Conservation (phyloP, 2,888 invertebrate species). For the Phengaris alcon region DNA sequence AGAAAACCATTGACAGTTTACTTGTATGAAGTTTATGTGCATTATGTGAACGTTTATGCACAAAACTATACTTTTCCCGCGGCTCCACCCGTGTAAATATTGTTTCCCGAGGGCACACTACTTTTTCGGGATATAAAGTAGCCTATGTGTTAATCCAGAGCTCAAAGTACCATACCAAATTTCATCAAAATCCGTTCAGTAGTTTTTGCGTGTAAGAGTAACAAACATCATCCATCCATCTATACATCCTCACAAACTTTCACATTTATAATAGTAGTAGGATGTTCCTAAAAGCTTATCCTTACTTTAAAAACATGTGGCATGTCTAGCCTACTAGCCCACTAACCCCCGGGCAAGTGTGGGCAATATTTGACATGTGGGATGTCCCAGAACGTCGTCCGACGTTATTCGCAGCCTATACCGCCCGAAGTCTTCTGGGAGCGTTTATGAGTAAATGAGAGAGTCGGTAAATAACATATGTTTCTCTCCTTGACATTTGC, state of each 20-base stretch:
- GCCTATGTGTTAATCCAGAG: too few species aligned
- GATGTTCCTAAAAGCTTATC: neutral
- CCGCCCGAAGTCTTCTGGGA: conserved; percentile 10
- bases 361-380: conserved; percentile 13
- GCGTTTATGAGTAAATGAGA: conserved; percentile 27
- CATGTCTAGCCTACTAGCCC: neutral
- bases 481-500: conserved; percentile 25
- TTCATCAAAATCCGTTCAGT: too few species aligned
- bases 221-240: too few species aligned
- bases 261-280: too few species aligned
- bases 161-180: too few species aligned
- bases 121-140: too few species aligned
- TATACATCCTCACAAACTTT: too few species aligned
- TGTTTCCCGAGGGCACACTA: too few species aligned
- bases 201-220: too few species aligned
- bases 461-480: conserved; percentile 27
- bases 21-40: neutral
- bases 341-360: neutral
- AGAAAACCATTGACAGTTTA: neutral
- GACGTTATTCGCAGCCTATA: conserved; percentile 9
- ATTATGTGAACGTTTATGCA: too few species aligned
- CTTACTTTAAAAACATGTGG: neutral
- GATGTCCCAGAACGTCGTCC: neutral
- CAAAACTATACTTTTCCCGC: too few species aligned
- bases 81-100: too few species aligned